phyloP scores from a whole-genome alignment of 2,113 vertebrate species.

The Hassar affinis region DNA sequence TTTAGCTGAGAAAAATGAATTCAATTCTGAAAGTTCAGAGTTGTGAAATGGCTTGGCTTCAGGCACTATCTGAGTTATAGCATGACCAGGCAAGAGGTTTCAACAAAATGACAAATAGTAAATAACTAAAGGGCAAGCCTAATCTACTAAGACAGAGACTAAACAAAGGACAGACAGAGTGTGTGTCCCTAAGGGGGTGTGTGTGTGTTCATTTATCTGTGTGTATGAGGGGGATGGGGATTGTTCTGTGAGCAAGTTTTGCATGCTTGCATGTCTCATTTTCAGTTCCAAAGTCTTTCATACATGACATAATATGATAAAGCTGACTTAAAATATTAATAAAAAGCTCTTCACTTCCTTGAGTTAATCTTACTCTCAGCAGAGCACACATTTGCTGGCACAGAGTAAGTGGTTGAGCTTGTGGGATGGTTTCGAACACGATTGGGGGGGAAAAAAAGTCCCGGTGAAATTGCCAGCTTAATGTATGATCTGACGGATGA shows the following conservation, averaged over 20 bases:
- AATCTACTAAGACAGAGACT: background rate
- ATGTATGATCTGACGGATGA: slow-evolving; percentile 32
- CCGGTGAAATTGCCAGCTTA: slow-evolving; percentile 11
- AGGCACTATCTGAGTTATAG: background rate
- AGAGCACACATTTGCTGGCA: slow-evolving; percentile 13
- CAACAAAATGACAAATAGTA: background rate
- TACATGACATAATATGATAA: too few relatives aligned
- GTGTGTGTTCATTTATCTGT: too few relatives aligned
- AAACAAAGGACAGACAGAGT: background rate
- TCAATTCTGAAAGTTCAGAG: background rate
- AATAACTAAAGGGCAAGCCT: background rate
- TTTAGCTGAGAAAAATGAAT: background rate
- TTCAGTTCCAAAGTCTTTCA: background rate
- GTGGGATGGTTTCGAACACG: background rate
- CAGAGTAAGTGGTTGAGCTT: background rate
- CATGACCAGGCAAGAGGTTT: background rate
- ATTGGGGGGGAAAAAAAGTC: background rate
- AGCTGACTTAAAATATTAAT: background rate
- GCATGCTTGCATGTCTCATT: background rate
- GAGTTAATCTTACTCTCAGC: background rate
- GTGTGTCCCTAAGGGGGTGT: background rate
- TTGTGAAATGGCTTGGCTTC: background rate
- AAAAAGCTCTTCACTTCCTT: background rate
- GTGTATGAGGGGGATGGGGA: too few relatives aligned
- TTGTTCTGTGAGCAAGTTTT: too few relatives aligned